Evolutionary conservation across 2,797 vertebrate genomes (phyloP), one percentile per base, ranked within the genome.

Genomic region (Pyrrhura leucotis): DNA sequence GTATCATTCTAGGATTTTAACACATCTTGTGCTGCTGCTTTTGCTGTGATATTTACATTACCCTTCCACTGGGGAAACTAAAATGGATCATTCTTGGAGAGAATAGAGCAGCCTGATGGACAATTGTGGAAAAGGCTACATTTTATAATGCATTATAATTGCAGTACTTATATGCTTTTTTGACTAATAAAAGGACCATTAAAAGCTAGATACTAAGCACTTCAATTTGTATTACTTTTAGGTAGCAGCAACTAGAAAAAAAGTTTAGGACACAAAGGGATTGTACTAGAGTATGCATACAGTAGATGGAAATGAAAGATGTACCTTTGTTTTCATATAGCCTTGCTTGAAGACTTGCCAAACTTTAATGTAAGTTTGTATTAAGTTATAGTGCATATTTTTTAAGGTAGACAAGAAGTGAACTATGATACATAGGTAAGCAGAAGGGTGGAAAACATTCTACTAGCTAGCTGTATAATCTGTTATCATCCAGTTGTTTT

Each of bases 401-500:
- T 44, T 74, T 62, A 15, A 89, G 42, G 58, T 73, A 89, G 47
- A 65, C 11, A 62, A 65, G 86, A 88, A 92, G 37, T n/a, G 10
- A 42, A 39, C 23, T 85, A 31, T 1, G 17, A 42, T 51, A 71
- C 35, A 77, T 72, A 59, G 17, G 16, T 48, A 89, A 18, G n/a
- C 15, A 3, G n/a, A 61, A 25, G 28, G 21, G 25, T 77, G 74
- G 90, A 53, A 95, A 96, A 76, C 4, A 39, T 73, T 90, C 61
- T 79, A 19, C 51, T 93, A 21, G 10, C 51, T 90, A 77, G 89
- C 85, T 53, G 25, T 42, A 48, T 95, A 83, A 95, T 75, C 29
- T 77, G 23, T 94, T 95, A 58, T 78, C 44, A 84, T 75, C 5
- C 56, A 80, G 72, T 90, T 94, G 31, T 92, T 97, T 91, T 74